phyloP scores from a whole-genome alignment of 2,113 vertebrate species.

The Periophthalmodon schlosseri region DNA sequence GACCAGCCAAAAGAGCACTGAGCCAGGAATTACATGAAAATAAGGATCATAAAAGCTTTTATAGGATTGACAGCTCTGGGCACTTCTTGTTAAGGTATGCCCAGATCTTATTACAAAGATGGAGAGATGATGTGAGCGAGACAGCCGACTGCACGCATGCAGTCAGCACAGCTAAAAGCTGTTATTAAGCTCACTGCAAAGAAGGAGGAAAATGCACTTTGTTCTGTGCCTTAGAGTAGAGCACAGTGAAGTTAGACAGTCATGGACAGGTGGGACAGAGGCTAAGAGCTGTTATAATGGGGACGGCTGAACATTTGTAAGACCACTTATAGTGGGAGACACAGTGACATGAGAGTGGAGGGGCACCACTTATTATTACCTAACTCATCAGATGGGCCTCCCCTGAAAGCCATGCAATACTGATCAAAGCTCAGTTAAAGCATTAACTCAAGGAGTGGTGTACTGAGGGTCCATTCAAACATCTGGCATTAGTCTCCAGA shows the following conservation, averaged over 20 bases:
- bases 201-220: slow-evolving; percentile 31
- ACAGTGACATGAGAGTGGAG: slow-evolving; percentile 19
- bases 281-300: background rate
- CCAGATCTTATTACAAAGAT: slow-evolving; percentile 19
- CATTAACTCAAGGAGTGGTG: slow-evolving; percentile 53
- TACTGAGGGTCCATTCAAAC: slow-evolving; percentile 34
- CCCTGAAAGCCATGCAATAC: slow-evolving; percentile 33
- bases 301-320: background rate
- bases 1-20: background rate
- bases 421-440: slow-evolving; percentile 64
- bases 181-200: slow-evolving; percentile 41
- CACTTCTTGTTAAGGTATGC: slow-evolving; percentile 14
- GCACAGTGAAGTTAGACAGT: slow-evolving; percentile 5
- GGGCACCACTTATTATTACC: slow-evolving; percentile 61
- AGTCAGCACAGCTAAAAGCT: slow-evolving; percentile 33
- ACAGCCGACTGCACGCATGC: slow-evolving; percentile 1
- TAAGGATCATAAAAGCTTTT: slow-evolving; percentile 24
- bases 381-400: slow-evolving; percentile 62
- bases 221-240: slow-evolving; percentile 1
- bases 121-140: slow-evolving; percentile 3
- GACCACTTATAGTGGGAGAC: background rate
- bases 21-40: background rate
- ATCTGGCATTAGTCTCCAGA: background rate
- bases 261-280: slow-evolving; percentile 14
- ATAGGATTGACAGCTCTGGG: slow-evolving; percentile 22